Percentiles rank a stretch among this genome's conserved stretches.
phyloP scores from a whole-genome alignment of 2,888 invertebrate genomes.

The Yponomeuta plumbellus region DNA sequence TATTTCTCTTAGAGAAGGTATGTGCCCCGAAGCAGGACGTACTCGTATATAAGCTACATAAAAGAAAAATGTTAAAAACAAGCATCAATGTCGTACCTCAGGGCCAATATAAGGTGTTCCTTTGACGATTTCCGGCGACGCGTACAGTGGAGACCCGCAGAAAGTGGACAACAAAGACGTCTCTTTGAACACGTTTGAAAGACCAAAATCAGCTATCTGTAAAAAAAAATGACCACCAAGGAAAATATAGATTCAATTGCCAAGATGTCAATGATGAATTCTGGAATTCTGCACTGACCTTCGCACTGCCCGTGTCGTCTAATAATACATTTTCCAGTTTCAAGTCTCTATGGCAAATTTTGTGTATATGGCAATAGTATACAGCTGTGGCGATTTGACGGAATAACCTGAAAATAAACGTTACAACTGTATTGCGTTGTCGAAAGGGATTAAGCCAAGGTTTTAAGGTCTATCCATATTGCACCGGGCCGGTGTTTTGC shows the following conservation, averaged over 20 bases:
- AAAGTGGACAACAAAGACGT: conserved; percentile 91
- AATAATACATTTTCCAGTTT: conserved; percentile 96
- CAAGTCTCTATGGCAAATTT: conserved; percentile 97
- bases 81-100: conserved; percentile 78
- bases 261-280: neutral
- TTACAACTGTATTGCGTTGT: conserved; percentile 4
- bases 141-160: conserved; percentile 97
- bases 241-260: neutral
- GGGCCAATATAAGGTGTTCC: conserved; percentile 98
- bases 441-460: neutral
- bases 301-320: conserved; percentile 95
- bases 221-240: conserved; percentile 28
- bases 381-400: conserved; percentile 97
- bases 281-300: conserved; percentile 78
- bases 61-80: too few relatives aligned
- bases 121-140: conserved; percentile 98
- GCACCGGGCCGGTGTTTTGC: neutral
- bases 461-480: too few relatives aligned
- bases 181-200: conserved; percentile 97
- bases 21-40: too few relatives aligned
- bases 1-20: too few relatives aligned
- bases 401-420: conserved; percentile 82
- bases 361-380: conserved; percentile 98
- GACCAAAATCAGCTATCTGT: conserved; percentile 98
- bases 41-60: too few relatives aligned